Conservation (phyloP, 2,888 invertebrate genomes). For the Tortricodes alternella region DNA sequence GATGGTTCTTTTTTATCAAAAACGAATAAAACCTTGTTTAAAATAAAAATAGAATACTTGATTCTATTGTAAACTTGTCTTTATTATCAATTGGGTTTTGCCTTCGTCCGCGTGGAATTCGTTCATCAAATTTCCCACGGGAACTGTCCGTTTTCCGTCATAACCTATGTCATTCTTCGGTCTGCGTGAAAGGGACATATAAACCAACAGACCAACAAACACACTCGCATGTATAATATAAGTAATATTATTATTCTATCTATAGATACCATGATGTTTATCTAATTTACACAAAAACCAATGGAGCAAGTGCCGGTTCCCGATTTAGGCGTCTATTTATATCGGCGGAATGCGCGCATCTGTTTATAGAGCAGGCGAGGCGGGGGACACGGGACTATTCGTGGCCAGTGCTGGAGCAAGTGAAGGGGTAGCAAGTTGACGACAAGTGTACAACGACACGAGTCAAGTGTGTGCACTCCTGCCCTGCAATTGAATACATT, state of each 20-base stretch:
- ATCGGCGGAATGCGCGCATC: slow-evolving; percentile 71
- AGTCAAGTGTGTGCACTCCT: slow-evolving; percentile 28
- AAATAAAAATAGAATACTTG: too few species aligned
- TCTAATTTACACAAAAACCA: slow-evolving; percentile 29
- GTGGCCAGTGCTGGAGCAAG: slow-evolving; percentile 40
- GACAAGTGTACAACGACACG: slow-evolving; percentile 59
- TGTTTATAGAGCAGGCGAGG: slow-evolving; percentile 71
- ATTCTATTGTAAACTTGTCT: too few species aligned
- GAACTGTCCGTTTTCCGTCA: too few species aligned
- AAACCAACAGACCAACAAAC: too few species aligned
- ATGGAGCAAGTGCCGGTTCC: slow-evolving; percentile 53
- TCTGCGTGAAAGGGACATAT: too few species aligned
- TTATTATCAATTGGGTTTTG: too few species aligned
- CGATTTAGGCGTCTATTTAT: slow-evolving; percentile 73
- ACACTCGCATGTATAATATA: too few species aligned
- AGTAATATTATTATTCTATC: background rate
- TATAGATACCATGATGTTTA: slow-evolving; percentile 1
- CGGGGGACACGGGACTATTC: slow-evolving; percentile 66
- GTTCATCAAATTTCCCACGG: too few species aligned
- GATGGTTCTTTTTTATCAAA: too few species aligned
- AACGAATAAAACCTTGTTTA: too few species aligned
- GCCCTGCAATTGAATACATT: background rate
- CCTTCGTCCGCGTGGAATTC: too few species aligned
- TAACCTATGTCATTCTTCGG: too few species aligned
- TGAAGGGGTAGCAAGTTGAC: slow-evolving; percentile 47